Evolutionary conservation across 2,113 vertebrate genomes (phyloP).

Genomic region (Catharus fuscescens): DNA sequence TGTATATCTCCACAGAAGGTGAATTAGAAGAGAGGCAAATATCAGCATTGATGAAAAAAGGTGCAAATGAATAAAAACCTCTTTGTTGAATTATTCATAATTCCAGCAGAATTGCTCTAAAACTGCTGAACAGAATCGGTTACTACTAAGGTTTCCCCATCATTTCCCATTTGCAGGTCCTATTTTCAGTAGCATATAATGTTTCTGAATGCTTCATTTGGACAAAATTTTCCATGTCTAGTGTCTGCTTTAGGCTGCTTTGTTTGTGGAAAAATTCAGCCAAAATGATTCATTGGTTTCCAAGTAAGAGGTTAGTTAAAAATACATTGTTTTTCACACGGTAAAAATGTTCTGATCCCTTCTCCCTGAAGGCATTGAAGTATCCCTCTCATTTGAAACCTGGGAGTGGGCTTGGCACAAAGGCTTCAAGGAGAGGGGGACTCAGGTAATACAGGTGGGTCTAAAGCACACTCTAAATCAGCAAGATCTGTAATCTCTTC

Average conservation of each 20-base stretch:
- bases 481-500: not conserved
- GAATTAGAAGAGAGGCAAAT: not conserved
- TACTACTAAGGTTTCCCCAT: not conserved
- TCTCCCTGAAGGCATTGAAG: not conserved
- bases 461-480: not conserved
- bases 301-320: conserved; percentile 39
- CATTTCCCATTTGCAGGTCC: not conserved
- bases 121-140: not conserved
- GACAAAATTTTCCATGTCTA: conserved; percentile 14
- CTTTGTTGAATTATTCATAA: not conserved
- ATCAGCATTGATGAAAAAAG: not conserved
- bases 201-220: not conserved
- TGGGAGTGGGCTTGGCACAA: fast-evolving
- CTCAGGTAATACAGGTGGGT: not conserved
- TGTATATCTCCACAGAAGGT: not conserved
- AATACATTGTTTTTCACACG: conserved; percentile 49
- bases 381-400: not conserved
- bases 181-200: not conserved
- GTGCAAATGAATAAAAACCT: not conserved
- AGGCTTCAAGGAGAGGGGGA: not conserved
- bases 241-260: not conserved
- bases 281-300: conserved; percentile 45
- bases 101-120: not conserved
- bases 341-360: not conserved
- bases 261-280: conserved; percentile 37